A percentile compares a stretch with the other conserved stretches of the same genome.
Evolutionary conservation across 2,888 invertebrate species (phyloP).

Genomic region (Odiellus spinosus): DNA sequence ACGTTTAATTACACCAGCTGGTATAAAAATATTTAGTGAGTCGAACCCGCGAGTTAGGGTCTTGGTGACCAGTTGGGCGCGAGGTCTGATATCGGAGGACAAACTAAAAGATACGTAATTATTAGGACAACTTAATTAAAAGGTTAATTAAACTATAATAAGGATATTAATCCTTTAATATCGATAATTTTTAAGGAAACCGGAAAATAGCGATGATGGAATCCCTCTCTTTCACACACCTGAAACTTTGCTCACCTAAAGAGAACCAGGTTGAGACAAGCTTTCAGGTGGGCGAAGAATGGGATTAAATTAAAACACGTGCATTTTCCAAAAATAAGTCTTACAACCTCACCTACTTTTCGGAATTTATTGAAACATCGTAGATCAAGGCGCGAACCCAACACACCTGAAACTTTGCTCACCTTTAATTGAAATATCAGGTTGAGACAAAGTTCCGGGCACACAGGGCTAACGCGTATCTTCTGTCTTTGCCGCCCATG

Average conservation of each 20-base stretch:
- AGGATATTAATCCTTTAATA: too few species aligned
- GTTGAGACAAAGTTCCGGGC: conserved; percentile 23
- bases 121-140: too few species aligned
- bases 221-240: conserved; percentile 25
- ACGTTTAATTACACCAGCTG: too few species aligned
- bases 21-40: too few species aligned
- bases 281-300: conserved; percentile 26
- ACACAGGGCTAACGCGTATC: conserved; percentile 6
- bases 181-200: too few species aligned
- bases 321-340: not conserved
- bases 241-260: conserved; percentile 35
- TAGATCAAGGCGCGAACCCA: conserved; percentile 3
- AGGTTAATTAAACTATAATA: too few species aligned
- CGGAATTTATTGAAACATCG: not conserved
- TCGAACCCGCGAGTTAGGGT: too few species aligned
- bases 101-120: too few species aligned
- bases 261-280: conserved; percentile 29
- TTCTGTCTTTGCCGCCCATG: not conserved
- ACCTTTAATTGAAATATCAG: conserved; percentile 17
- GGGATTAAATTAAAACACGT: too few species aligned
- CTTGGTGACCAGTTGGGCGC: too few species aligned
- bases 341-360: not conserved
- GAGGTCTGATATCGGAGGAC: too few species aligned
- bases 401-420: conserved; percentile 24
- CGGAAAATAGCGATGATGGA: too few species aligned